Evolutionary conservation across 2,113 vertebrate species (phyloP).

Genomic region (Progne subis): DNA sequence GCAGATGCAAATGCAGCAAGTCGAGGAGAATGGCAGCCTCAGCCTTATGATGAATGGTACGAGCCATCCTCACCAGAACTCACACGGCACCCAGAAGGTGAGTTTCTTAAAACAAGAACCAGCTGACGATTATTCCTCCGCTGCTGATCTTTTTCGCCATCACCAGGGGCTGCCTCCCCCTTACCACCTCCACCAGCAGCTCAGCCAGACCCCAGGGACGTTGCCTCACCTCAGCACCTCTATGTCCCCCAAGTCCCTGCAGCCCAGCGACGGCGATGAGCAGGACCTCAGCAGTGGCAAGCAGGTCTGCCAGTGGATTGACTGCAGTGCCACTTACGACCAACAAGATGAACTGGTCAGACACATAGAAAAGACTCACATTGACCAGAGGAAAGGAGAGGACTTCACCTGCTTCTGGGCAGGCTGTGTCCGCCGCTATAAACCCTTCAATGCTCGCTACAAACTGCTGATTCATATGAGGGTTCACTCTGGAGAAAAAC

Average conservation of each 20-base stretch:
- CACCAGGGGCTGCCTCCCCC: slow-evolving; percentile 87
- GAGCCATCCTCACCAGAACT: slow-evolving; percentile 64
- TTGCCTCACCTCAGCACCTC: slow-evolving; percentile 75
- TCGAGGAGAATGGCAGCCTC: slow-evolving; percentile 67
- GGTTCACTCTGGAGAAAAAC: slow-evolving; percentile 98
- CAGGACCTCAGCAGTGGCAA: slow-evolving; percentile 77
- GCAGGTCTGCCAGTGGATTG: slow-evolving; percentile 95
- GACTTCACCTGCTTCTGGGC: slow-evolving; percentile 99
- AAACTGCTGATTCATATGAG: slow-evolving; percentile 99
- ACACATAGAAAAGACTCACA: slow-evolving; percentile 98
- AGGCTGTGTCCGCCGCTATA: slow-evolving; percentile 94
- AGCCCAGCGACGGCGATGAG: slow-evolving; percentile 63
- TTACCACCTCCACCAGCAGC: slow-evolving; percentile 87
- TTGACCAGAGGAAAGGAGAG: slow-evolving; percentile 97
- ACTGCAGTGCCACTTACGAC: slow-evolving; percentile 93
- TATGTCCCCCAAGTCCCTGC: slow-evolving; percentile 76
- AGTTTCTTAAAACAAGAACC: slow-evolving; percentile 92
- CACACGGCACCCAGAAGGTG: slow-evolving; percentile 75
- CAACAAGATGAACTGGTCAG: slow-evolving; percentile 98
- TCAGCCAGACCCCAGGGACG: slow-evolving; percentile 69
- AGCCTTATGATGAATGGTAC: slow-evolving; percentile 69
- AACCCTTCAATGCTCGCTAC: slow-evolving; percentile 99
- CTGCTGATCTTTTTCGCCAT: slow-evolving; percentile 82
- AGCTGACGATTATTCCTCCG: slow-evolving; percentile 85
- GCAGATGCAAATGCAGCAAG: slow-evolving; percentile 79